Conservation (phyloP, 2,113 vertebrate genomes). For the Anarhynchus alexandrinus region DNA sequence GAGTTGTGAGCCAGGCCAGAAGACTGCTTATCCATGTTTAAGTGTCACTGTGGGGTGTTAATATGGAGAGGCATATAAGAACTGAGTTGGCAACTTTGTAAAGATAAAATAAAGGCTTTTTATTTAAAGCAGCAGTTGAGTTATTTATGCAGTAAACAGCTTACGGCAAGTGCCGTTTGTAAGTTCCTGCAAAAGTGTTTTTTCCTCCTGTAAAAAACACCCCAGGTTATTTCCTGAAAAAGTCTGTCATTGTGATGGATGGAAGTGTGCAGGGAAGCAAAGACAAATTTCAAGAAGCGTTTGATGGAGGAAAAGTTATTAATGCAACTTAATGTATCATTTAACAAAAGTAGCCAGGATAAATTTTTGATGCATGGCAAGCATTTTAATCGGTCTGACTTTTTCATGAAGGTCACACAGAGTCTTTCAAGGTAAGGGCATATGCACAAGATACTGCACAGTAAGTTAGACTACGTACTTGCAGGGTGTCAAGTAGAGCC, state of each 20-base stretch:
- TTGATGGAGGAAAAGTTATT: not conserved
- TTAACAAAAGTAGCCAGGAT: not conserved
- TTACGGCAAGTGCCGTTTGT: not conserved
- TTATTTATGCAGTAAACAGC: not conserved
- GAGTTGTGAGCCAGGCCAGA: conserved; percentile 15
- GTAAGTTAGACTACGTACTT: not conserved
- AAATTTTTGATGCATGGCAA: not conserved
- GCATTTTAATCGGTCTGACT: not conserved
- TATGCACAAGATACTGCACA: not conserved
- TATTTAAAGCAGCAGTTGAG: not conserved
- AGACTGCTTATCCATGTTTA: not conserved
- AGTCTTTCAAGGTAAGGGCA: not conserved
- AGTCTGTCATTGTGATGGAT: not conserved
- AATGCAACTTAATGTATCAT: not conserved
- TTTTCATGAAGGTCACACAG: not conserved
- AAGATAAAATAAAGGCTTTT: not conserved
- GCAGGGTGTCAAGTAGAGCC: not conserved
- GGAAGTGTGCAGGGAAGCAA: not conserved
- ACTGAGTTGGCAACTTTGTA: not conserved
- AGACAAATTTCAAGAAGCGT: not conserved
- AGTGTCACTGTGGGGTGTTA: not conserved
- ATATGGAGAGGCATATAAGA: not conserved
- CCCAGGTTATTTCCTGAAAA: not conserved
- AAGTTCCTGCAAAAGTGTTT: not conserved
- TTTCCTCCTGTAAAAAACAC: not conserved